A percentile compares a stretch with the other conserved stretches of the same genome.
Evolutionary conservation across 2,797 vertebrate genomes (phyloP).

Genomic region (Paedocypris micromegethes): DNA sequence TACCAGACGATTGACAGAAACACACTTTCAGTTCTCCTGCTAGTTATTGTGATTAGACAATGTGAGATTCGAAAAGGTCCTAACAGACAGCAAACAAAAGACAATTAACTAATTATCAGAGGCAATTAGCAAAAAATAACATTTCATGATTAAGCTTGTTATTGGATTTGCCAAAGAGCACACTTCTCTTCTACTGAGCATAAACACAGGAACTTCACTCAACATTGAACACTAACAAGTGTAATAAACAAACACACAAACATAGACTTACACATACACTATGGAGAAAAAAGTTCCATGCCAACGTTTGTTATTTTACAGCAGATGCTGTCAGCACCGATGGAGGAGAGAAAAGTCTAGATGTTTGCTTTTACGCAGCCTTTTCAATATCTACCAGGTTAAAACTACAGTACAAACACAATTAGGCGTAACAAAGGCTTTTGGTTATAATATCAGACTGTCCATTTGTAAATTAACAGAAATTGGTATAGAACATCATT

Average conservation of each 20-base stretch:
- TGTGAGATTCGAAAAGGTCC: slow-evolving; percentile 23
- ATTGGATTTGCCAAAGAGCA: slow-evolving; percentile 31
- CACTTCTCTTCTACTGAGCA: slow-evolving; percentile 31
- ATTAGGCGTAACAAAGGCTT: background rate
- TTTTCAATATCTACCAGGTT: slow-evolving; percentile 10
- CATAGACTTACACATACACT: slow-evolving; percentile 38
- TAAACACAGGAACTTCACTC: slow-evolving; percentile 26
- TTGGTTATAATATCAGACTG: background rate
- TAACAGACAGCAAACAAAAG: slow-evolving; percentile 9
- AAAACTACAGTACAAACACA: background rate
- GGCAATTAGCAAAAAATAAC: slow-evolving; percentile 15
- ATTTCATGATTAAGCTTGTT: slow-evolving; percentile 17
- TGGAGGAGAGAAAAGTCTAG: slow-evolving; percentile 17
- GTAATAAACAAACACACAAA: slow-evolving; percentile 31
- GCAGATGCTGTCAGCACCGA: slow-evolving; percentile 27
- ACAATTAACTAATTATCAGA: background rate
- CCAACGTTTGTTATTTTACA: slow-evolving; percentile 59
- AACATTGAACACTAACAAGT: slow-evolving; percentile 10
- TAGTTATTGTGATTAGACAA: slow-evolving; percentile 5
- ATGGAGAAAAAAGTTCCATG: slow-evolving; percentile 50
- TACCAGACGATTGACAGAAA: slow-evolving; percentile 2
- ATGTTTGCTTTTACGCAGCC: slow-evolving; percentile 17
- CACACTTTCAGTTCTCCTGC: background rate
- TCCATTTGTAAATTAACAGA: slow-evolving; percentile 70
- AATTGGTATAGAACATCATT: slow-evolving; percentile 71